Conservation (phyloP, 2,888 invertebrate genomes). For the Lycophotia porphyrea region DNA sequence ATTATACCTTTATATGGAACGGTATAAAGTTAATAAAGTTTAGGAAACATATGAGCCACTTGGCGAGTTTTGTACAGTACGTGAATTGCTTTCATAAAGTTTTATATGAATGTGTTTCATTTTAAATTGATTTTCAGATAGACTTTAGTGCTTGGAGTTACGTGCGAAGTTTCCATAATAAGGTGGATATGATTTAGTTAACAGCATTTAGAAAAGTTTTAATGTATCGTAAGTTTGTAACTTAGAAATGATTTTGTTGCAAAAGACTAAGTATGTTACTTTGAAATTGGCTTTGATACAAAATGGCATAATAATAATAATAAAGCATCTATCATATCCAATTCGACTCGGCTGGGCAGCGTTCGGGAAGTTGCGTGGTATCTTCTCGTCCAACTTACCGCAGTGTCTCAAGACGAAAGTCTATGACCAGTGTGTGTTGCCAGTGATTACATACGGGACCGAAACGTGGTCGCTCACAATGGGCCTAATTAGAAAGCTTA, state of each 20-base stretch:
- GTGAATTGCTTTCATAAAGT: constrained; percentile 36
- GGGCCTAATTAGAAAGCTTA: too few species aligned
- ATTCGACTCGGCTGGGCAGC: too few species aligned
- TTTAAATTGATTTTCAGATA: constrained; percentile 44
- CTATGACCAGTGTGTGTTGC: too few species aligned
- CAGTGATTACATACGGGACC: too few species aligned
- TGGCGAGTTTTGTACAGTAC: constrained; percentile 11
- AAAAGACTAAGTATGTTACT: not conserved
- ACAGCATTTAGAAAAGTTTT: constrained; percentile 12
- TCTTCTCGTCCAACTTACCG: too few species aligned
- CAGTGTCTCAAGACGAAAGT: too few species aligned
- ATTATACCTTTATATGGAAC: not conserved
- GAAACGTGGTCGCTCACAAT: too few species aligned
- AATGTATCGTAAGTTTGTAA: constrained; percentile 1
- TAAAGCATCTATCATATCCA: too few species aligned
- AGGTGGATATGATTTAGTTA: constrained; percentile 16
- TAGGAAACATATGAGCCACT: not conserved
- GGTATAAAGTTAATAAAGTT: constrained; percentile 10
- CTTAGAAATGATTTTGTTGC: not conserved
- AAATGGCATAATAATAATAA: not conserved
- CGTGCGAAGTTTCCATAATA: constrained; percentile 12
- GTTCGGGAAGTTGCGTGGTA: too few species aligned
- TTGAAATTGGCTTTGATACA: not conserved
- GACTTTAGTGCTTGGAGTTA: constrained; percentile 19
- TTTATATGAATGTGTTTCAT: constrained; percentile 15